These are phyloP conservation scores for Bellardia pandia DNA, from an alignment of 2,888 invertebrate genomes.

Conservation along the genomic window DNA sequence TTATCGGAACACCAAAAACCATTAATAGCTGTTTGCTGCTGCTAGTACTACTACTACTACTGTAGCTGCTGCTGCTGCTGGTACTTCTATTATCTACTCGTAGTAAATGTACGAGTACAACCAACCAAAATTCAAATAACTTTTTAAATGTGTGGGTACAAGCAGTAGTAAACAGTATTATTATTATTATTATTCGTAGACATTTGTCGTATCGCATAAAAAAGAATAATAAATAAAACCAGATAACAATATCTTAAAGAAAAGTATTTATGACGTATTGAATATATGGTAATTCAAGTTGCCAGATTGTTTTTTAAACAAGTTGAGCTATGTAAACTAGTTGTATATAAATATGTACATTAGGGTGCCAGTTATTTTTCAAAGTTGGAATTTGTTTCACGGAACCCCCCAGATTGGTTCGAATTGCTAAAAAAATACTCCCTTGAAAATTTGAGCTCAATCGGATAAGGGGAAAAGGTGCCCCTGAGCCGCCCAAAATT, in stretches of 20 bases:
- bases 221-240: slow-evolving; percentile 41
- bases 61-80: slow-evolving; percentile 12
- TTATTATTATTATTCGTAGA: slow-evolving; percentile 20
- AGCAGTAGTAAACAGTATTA: slow-evolving; percentile 34
- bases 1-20: slow-evolving; percentile 65
- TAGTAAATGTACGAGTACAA: slow-evolving; percentile 2
- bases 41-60: slow-evolving; percentile 21
- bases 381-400: too few relatives aligned
- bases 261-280: slow-evolving; percentile 32
- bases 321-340: background rate
- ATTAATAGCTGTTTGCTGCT: slow-evolving; percentile 38
- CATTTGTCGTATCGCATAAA: slow-evolving; percentile 55
- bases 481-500: too few relatives aligned
- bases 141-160: slow-evolving; percentile 29
- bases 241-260: slow-evolving; percentile 69
- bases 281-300: background rate
- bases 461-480: too few relatives aligned
- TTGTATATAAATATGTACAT: too few relatives aligned
- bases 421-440: too few relatives aligned
- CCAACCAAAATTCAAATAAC: slow-evolving; percentile 41
- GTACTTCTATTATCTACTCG: slow-evolving; percentile 44
- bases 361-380: too few relatives aligned
- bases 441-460: too few relatives aligned
- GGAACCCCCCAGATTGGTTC: too few relatives aligned
- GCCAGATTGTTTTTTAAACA: slow-evolving; percentile 17